A percentile compares a stretch with the other conserved stretches of the same genome.
Evolutionary conservation across 2,113 vertebrate species (phyloP).

Genomic region (Bambusicola thoracicus): DNA sequence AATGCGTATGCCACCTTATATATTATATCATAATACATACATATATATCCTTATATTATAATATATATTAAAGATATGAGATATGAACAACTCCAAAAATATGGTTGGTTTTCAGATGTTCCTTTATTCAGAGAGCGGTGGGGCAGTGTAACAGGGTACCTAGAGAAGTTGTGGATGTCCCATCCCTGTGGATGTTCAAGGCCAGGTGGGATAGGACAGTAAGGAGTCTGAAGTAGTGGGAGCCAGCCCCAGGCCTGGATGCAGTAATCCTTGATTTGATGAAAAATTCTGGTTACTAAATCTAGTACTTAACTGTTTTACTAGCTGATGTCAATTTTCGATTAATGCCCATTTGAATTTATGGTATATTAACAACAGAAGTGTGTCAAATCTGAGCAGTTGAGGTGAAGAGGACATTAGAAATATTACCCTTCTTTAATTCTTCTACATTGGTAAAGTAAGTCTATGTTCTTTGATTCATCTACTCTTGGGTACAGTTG

Average conservation of each 20-base stretch:
- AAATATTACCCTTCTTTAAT: not conserved
- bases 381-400: not conserved
- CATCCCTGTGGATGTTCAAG: too few relatives aligned
- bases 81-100: not conserved
- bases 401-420: not conserved
- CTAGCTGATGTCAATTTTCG: not conserved
- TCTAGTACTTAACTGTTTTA: not conserved
- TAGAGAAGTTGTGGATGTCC: too few relatives aligned
- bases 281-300: not conserved
- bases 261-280: too few relatives aligned
- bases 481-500: not conserved
- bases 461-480: not conserved
- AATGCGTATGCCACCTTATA: not conserved
- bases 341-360: not conserved
- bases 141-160: too few relatives aligned
- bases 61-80: too few relatives aligned
- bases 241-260: too few relatives aligned
- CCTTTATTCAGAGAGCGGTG: too few relatives aligned
- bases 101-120: not conserved
- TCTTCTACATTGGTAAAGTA: not conserved
- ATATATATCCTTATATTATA: too few relatives aligned
- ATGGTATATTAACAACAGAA: not conserved
- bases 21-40: too few relatives aligned
- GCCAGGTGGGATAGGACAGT: too few relatives aligned
- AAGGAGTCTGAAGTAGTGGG: too few relatives aligned